phyloP scores from a whole-genome alignment of 2,888 invertebrate species.

The Drosophila cognata region DNA sequence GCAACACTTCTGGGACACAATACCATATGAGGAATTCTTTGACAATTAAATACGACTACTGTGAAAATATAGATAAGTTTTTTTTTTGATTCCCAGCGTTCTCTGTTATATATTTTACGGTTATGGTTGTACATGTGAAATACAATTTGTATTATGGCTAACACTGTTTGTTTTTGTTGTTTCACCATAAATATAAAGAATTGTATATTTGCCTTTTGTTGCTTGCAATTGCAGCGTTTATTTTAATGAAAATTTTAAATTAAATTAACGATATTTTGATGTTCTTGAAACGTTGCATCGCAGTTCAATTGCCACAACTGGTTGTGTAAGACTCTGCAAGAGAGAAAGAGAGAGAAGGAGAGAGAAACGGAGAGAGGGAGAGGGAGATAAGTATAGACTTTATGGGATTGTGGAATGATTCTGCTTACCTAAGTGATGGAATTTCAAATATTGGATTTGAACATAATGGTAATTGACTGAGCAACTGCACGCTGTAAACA shows the following conservation, averaged over 20 bases:
- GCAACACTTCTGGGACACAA: slow-evolving; percentile 43
- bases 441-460: neutral
- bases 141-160: neutral
- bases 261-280: neutral
- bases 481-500: slow-evolving; percentile 16
- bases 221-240: slow-evolving; percentile 20
- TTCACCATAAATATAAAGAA: neutral
- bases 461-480: neutral
- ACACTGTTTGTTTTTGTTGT: neutral
- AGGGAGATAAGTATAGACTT: neutral
- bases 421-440: slow-evolving; percentile 4
- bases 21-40: slow-evolving; percentile 72
- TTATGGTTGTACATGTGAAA: neutral
- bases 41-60: slow-evolving; percentile 1
- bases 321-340: slow-evolving; percentile 3
- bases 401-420: neutral
- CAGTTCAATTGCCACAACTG: no score
- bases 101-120: neutral
- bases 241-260: neutral
- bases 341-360: neutral
- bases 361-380: neutral
- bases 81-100: neutral
- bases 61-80: neutral
- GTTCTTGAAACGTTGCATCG: neutral
- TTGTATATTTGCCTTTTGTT: neutral